Evolutionary conservation across 2,113 vertebrate genomes (phyloP).

Genomic region (Sinocyclocheilus grahami): DNA sequence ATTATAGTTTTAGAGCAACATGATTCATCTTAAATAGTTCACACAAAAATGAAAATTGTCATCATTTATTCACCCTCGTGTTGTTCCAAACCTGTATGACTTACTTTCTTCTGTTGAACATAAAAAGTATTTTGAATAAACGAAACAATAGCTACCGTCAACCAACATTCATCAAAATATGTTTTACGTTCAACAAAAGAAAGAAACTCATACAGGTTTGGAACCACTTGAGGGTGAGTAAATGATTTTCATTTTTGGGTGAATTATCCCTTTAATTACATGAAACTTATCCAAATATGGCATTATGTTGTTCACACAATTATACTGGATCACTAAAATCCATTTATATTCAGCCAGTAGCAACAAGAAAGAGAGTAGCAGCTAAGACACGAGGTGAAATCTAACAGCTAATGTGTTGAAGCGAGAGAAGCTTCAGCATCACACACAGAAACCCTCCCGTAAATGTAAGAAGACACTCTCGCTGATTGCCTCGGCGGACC

Average conservation of each 20-base stretch:
- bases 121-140: not conserved
- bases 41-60: too few relatives aligned
- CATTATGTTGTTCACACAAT: not conserved
- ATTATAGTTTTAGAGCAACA: not conserved
- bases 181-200: not conserved
- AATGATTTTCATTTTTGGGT: not conserved
- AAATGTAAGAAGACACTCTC: conserved; percentile 37
- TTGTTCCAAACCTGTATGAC: not conserved
- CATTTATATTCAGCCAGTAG: not conserved
- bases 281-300: not conserved
- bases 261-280: not conserved
- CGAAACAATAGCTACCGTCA: not conserved
- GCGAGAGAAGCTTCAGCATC: not conserved
- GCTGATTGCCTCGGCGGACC: conserved; percentile 56
- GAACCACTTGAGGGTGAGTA: not conserved
- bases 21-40: not conserved
- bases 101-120: not conserved
- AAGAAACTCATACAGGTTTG: not conserved
- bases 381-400: not conserved
- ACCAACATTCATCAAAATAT: not conserved
- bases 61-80: too few relatives aligned
- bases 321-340: not conserved
- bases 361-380: not conserved
- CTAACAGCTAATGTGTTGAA: not conserved
- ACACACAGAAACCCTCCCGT: conserved; percentile 6